A percentile compares a stretch with the other conserved stretches of the same genome.
Evolutionary conservation across 2,113 vertebrate species (phyloP).

Genomic region (Trinectes maculatus): DNA sequence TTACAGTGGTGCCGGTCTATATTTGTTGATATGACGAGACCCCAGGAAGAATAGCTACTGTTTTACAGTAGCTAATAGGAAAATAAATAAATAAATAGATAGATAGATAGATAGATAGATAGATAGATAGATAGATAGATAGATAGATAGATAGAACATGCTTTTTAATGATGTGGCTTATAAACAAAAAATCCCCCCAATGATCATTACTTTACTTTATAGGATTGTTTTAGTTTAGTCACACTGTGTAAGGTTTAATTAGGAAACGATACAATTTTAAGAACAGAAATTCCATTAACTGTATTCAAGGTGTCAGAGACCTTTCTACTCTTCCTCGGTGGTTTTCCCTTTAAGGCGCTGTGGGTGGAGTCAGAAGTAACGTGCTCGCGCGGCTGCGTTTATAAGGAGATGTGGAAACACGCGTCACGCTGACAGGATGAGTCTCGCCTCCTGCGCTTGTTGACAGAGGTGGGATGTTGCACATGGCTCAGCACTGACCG

Average conservation of each 20-base stretch:
- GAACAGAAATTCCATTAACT: too few species aligned
- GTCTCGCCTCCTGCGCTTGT: conserved; percentile 57
- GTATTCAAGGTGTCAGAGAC: background rate
- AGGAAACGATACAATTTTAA: background rate
- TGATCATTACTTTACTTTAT: too few species aligned
- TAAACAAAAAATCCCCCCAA: background rate
- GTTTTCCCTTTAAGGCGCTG: conserved; percentile 51
- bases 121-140: too few species aligned
- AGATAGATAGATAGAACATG: too few species aligned
- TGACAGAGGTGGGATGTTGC: conserved; percentile 62
- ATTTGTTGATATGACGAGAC: background rate
- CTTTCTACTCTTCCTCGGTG: too few species aligned
- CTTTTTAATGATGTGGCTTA: background rate
- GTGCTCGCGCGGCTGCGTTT: conserved; percentile 36
- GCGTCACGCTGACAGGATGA: conserved; percentile 66
- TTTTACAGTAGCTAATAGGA: too few species aligned
- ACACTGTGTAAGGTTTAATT: background rate
- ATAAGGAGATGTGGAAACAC: conserved; percentile 63
- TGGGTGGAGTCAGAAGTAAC: conserved; percentile 57
- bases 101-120: too few species aligned
- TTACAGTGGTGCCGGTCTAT: background rate
- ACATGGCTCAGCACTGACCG: conserved; percentile 57
- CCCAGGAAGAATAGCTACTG: too few species aligned
- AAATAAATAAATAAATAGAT: too few species aligned
- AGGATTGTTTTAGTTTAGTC: background rate